A percentile compares a stretch with the other conserved stretches of the same genome.
Conservation (phyloP, 2,113 vertebrate species). For the Oreochromis niloticus region DNA sequence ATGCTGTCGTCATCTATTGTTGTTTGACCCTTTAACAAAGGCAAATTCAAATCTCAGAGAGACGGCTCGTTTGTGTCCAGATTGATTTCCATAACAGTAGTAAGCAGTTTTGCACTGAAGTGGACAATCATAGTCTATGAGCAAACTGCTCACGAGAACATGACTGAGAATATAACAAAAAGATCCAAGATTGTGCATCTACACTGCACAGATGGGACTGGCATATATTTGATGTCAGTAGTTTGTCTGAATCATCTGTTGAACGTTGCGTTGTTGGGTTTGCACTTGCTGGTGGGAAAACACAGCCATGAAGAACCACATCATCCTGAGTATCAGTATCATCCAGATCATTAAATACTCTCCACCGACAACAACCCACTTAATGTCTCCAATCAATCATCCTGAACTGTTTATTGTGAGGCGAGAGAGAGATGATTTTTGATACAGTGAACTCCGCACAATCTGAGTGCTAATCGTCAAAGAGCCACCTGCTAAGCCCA, state of each 20-base stretch:
- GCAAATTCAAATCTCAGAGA: not conserved
- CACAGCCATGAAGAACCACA: not conserved
- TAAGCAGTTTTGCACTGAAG: not conserved
- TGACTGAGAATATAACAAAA: not conserved
- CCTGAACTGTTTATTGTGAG: not conserved
- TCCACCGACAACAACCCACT: not conserved
- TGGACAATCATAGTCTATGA: not conserved
- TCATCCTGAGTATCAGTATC: not conserved
- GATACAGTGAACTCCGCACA: not conserved
- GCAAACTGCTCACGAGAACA: not conserved
- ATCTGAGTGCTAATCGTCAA: not conserved
- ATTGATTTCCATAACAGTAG: not conserved
- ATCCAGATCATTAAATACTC: not conserved
- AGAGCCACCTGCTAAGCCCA: slow-evolving; percentile 27
- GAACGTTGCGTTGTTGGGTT: not conserved
- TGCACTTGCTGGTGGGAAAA: not conserved
- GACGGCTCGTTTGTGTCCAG: not conserved
- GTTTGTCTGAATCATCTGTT: slow-evolving; percentile 32
- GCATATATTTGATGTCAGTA: not conserved
- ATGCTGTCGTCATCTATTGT: not conserved
- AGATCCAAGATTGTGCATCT: not conserved
- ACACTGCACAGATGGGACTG: not conserved
- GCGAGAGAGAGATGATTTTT: not conserved
- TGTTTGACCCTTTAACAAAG: not conserved
- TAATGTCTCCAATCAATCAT: not conserved